Evolutionary conservation across 2,888 invertebrate genomes (phyloP).

Genomic region (Cistogaster globosa): DNA sequence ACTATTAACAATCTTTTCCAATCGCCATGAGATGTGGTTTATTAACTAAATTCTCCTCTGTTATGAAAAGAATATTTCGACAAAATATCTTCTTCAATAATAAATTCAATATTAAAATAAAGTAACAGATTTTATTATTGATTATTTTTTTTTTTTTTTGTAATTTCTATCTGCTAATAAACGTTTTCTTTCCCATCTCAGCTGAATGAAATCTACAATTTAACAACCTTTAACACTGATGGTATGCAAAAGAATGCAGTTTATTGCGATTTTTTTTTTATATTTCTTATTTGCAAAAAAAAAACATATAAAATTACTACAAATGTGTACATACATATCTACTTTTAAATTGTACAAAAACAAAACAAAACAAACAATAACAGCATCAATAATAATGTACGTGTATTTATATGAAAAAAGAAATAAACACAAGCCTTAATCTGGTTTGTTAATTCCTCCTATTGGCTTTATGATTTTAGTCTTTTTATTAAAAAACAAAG

Average conservation of each 20-base stretch:
- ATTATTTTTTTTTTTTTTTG: slow-evolving; percentile 7
- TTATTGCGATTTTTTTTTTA: slow-evolving; percentile 17
- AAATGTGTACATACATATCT: too few relatives aligned
- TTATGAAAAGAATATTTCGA: background rate
- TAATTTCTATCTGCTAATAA: slow-evolving; percentile 5
- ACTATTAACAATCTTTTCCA: too few relatives aligned
- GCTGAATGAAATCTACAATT: slow-evolving; percentile 10
- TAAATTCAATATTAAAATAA: background rate
- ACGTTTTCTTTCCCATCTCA: slow-evolving; percentile 37
- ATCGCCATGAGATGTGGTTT: too few relatives aligned
- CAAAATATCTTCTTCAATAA: background rate
- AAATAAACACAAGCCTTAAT: slow-evolving; percentile 7
- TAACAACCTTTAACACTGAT: slow-evolving; percentile 48
- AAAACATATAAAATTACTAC: background rate
- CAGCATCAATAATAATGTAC: slow-evolving; percentile 4
- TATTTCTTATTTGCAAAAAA: background rate
- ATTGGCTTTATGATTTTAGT: slow-evolving; percentile 53
- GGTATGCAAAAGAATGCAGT: slow-evolving; percentile 50
- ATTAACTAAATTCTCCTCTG: background rate
- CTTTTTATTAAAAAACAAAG: slow-evolving; percentile 11
- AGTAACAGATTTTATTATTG: background rate
- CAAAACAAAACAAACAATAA: slow-evolving; percentile 9
- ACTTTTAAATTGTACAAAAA: background rate
- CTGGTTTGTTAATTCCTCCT: slow-evolving; percentile 16
- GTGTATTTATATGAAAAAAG: background rate